Evolutionary conservation across 2,113 vertebrate species (phyloP).

Genomic region (Trinectes maculatus): DNA sequence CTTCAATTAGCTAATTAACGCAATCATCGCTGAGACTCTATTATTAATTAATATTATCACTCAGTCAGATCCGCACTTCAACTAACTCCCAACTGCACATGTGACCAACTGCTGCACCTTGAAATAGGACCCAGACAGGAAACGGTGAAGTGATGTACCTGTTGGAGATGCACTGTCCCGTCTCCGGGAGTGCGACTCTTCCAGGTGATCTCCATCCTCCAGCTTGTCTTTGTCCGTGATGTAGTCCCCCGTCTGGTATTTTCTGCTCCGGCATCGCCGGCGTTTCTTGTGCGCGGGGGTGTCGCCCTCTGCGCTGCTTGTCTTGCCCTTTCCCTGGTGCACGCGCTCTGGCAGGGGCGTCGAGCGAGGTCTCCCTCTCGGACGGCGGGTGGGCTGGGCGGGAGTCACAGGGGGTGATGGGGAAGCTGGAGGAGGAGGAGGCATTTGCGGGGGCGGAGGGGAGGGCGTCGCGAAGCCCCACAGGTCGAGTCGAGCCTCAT

Average conservation of each 20-base stretch:
- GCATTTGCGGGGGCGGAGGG: slow-evolving; percentile 66
- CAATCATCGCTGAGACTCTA: not conserved
- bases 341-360: slow-evolving; percentile 68
- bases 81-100: no score
- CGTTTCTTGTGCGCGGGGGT: slow-evolving; percentile 87
- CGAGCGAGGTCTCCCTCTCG: slow-evolving; percentile 81
- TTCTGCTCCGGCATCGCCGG: slow-evolving; percentile 90
- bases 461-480: slow-evolving; percentile 81
- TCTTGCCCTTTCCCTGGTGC: slow-evolving; percentile 57
- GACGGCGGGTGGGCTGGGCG: slow-evolving; percentile 67
- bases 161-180: slow-evolving; percentile 82
- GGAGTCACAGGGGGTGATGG: slow-evolving; percentile 48
- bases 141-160: no score
- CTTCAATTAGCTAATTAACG: not conserved
- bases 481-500: slow-evolving; percentile 77
- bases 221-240: slow-evolving; percentile 87
- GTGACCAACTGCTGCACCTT: no score
- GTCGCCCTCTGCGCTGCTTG: slow-evolving; percentile 48
- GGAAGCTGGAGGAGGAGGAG: slow-evolving; percentile 43
- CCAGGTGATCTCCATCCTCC: slow-evolving; percentile 74
- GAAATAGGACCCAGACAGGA: no score
- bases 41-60: not conserved
- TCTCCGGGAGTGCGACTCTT: slow-evolving; percentile 69
- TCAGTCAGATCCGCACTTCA: not conserved
- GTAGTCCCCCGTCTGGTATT: slow-evolving; percentile 95